These are phyloP conservation scores for Caenorhabditis becei DNA, from an alignment of 2,888 invertebrate genomes.

Conservation along the genomic window DNA sequence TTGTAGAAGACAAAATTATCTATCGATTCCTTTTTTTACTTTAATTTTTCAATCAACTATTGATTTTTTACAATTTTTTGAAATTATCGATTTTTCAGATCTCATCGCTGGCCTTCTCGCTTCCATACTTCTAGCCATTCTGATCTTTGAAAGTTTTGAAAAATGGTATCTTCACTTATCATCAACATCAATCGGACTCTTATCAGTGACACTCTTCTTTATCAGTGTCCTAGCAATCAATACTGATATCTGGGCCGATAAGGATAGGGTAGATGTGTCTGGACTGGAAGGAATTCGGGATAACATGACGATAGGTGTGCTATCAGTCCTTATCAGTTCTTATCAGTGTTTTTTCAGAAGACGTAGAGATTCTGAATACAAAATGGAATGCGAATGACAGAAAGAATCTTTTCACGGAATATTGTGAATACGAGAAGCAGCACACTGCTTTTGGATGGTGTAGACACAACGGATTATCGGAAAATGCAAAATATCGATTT, in stretches of 20 bases:
- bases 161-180: background rate
- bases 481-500: conserved; percentile 22
- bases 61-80: background rate
- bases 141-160: conserved; percentile 6
- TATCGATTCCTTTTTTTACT: too few relatives aligned
- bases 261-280: too few relatives aligned
- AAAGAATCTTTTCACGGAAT: conserved; percentile 3
- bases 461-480: conserved; percentile 26
- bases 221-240: background rate
- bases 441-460: conserved; percentile 35
- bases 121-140: background rate
- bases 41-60: too few relatives aligned
- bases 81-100: background rate
- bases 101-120: background rate
- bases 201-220: background rate
- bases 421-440: conserved; percentile 17
- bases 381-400: conserved; percentile 27
- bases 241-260: background rate
- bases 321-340: background rate
- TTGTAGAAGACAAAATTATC: too few relatives aligned
- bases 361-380: conserved; percentile 16
- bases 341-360: conserved; percentile 1
- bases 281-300: too few relatives aligned
- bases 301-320: background rate
- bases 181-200: background rate